Evolutionary conservation across 2,113 vertebrate genomes (phyloP).

Genomic region (Suricata suricatta): DNA sequence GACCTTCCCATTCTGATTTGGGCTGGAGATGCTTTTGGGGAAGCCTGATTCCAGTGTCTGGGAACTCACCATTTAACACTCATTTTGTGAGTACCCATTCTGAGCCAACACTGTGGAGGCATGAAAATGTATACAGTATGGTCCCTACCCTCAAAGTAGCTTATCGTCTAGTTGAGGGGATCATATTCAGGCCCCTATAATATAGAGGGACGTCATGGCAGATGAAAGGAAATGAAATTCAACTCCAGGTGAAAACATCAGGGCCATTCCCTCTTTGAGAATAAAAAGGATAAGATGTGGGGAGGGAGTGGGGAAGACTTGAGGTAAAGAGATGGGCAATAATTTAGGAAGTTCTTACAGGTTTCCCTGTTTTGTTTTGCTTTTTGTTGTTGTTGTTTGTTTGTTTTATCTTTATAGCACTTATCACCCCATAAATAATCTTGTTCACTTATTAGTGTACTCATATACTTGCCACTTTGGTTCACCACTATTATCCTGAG

Average conservation of each 20-base stretch:
- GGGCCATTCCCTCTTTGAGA: not conserved
- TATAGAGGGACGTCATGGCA: not conserved
- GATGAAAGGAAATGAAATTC: not conserved
- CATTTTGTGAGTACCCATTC: not conserved
- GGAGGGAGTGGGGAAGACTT: not conserved
- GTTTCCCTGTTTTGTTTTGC: not conserved
- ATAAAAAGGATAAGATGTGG: not conserved
- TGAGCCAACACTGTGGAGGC: not conserved
- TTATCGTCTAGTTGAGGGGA: not conserved
- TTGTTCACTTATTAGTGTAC: constrained; percentile 16
- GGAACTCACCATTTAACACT: not conserved
- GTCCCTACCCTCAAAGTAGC: not conserved
- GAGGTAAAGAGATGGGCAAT: not conserved
- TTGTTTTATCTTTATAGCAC: not conserved
- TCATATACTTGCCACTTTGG: not conserved
- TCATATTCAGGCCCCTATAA: not conserved
- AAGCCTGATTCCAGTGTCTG: not conserved
- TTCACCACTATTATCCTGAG: not conserved
- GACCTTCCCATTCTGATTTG: not conserved
- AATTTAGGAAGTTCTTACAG: not conserved
- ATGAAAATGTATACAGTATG: not conserved
- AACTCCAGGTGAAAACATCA: not conserved
- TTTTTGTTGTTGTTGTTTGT: not conserved
- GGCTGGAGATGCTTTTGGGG: not conserved
- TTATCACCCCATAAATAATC: not conserved